Percentiles rank a stretch among this genome's conserved stretches.
phyloP scores from a whole-genome alignment of 1,140 invertebrate species.

The Campodea augens region DNA sequence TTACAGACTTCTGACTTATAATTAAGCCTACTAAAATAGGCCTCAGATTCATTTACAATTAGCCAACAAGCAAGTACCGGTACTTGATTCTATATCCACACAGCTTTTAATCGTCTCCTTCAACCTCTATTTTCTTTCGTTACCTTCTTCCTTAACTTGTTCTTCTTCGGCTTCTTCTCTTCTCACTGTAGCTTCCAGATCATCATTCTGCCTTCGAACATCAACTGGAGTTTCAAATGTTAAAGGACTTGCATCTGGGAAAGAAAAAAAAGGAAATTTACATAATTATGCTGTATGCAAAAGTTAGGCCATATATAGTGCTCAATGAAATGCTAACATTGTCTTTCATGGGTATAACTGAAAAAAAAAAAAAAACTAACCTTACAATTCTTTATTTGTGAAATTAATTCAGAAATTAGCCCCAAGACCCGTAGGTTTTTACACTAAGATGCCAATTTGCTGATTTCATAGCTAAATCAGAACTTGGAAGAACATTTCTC shows the following conservation, averaged over 20 bases:
- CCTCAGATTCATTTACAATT: neutral
- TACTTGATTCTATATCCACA: neutral
- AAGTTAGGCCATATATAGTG: too few species aligned
- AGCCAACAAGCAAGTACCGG: neutral
- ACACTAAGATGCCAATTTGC: too few species aligned
- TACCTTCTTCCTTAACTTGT: neutral
- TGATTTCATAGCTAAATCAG: too few species aligned
- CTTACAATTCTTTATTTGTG: too few species aligned
- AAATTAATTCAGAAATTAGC: too few species aligned
- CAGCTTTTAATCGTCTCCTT: neutral
- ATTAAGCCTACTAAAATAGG: neutral
- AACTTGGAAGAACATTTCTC: too few species aligned
- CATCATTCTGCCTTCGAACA: slow-evolving; percentile 9
- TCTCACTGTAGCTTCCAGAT: neutral
- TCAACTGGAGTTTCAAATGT: slow-evolving; percentile 66
- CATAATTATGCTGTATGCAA: too few species aligned
- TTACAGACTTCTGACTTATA: neutral
- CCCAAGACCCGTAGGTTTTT: too few species aligned
- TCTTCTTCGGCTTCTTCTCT: neutral
- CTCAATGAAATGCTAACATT: too few species aligned
- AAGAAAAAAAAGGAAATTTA: slow-evolving; percentile 5
- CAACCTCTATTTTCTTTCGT: slow-evolving; percentile 10
- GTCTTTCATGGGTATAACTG: too few species aligned
- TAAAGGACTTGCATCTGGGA: slow-evolving; percentile 48
- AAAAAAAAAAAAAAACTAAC: too few species aligned